Base-by-base conservation (phyloP, 1,140 invertebrate genomes). In the Zaprionus nigranus region DNA sequence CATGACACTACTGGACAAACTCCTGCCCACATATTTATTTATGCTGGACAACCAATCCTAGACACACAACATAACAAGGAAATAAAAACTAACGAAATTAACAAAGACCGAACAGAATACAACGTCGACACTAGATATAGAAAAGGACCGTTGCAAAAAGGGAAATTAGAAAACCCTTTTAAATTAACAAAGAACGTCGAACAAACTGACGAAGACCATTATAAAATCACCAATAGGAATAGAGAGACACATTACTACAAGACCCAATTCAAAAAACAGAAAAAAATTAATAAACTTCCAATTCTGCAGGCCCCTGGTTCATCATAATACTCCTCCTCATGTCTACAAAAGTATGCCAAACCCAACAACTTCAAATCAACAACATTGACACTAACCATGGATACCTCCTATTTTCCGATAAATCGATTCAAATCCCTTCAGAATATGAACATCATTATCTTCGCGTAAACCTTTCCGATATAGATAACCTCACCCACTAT, bases 1-100 rank as follows among this genome's bases (percentile, higher is more conserved):
- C 43, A 74, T 24, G 30, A 63, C 17, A 59, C 71, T 15, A 75
- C 72, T 13, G 66, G 66, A 46, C 54, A 68, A 68, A 60, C 56
- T n/a, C 56, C 43, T 3, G 54, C 54, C 3, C 38, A 68, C 38
- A 68, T 68, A 9, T 59, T 68, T 12, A 17, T 59, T 49, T 59
- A 68, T 13, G 54, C 54, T 20, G 54, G 57, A 60, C 66, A 58
- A 49, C 56, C 65, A 46, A 68, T 3, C 1, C 11, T 68, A n/a
- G n/a, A 60, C 3, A 58, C 56, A 9, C 65, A 68, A 30, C 40
- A 34, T 1, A 60, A 46, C 13, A 68, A 68, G 36, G 40, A 60
- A 51, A 60, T 4, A 5, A 68, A 17, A 51, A 68, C n/a, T 60
- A 51, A 60, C 6, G 40, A 68, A 49, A 58, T 60, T 15, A 68